These are phyloP conservation scores for Colaptes auratus DNA, from an alignment of 2,113 vertebrate genomes.

Conservation along the genomic window DNA sequence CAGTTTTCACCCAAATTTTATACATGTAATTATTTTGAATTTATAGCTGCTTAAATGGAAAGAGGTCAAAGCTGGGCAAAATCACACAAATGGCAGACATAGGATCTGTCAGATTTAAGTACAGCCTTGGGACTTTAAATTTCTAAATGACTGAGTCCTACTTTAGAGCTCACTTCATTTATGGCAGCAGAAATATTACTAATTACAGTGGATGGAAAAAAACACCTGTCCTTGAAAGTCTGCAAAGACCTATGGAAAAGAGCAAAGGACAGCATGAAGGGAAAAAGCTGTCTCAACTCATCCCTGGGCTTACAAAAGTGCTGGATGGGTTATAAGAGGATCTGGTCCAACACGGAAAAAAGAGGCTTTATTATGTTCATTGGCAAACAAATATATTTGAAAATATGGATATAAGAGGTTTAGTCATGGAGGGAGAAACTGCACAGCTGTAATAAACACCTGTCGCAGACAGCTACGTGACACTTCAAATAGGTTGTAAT, in stretches of 20 bases:
- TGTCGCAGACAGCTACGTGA: not conserved
- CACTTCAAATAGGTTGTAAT: not conserved
- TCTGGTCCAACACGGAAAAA: not conserved
- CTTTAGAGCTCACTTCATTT: not conserved
- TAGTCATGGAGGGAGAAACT: not conserved
- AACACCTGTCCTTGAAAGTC: not conserved
- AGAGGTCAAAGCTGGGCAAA: not conserved
- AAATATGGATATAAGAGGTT: not conserved
- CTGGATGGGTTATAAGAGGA: not conserved
- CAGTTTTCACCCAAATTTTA: not conserved
- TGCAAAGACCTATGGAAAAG: not conserved
- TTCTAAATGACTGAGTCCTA: not conserved
- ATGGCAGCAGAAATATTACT: not conserved
- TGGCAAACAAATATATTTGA: not conserved
- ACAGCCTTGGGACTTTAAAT: not conserved
- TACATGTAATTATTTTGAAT: not conserved
- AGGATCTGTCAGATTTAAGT: not conserved
- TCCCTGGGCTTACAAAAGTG: not conserved
- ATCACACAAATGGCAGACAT: not conserved
- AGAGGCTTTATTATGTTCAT: accelerated
- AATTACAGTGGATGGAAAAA: not conserved
- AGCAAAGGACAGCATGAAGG: not conserved
- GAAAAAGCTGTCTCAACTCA: not conserved
- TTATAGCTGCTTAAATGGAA: not conserved
- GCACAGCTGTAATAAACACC: not conserved